Evolutionary conservation across 2,888 invertebrate species (phyloP).

Genomic region (Netelia melanura): DNA sequence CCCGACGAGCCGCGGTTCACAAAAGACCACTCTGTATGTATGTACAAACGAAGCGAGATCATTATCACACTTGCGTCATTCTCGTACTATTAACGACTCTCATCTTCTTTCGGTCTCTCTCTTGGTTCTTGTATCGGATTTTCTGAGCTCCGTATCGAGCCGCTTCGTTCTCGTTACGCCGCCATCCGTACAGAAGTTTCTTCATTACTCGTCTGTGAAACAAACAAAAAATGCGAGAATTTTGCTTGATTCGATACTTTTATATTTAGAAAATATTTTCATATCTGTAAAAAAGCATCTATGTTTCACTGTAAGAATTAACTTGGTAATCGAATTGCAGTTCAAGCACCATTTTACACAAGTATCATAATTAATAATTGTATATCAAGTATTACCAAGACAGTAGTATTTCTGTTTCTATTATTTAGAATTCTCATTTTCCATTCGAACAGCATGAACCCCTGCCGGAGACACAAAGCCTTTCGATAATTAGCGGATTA

Average conservation of each 20-base stretch:
- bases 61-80: constrained; percentile 67
- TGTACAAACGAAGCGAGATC: constrained; percentile 58
- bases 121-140: constrained; percentile 56
- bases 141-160: constrained; percentile 30
- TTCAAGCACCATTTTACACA: no score
- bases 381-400: no score
- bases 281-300: neutral
- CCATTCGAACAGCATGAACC: constrained; percentile 2
- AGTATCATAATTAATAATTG: no score
- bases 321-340: no score
- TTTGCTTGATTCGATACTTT: neutral
- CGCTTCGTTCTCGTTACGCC: constrained; percentile 9
- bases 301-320: no score
- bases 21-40: constrained; percentile 63
- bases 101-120: neutral
- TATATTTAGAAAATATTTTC: neutral
- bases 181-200: neutral
- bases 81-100: constrained; percentile 60
- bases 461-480: neutral
- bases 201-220: neutral
- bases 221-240: neutral
- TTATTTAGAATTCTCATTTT: neutral
- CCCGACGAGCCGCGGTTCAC: constrained; percentile 50
- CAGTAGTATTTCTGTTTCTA: no score
- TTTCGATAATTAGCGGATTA: constrained; percentile 81